Base-by-base conservation (phyloP, 1,140 invertebrate species). In the Medauroidea extradentata region DNA sequence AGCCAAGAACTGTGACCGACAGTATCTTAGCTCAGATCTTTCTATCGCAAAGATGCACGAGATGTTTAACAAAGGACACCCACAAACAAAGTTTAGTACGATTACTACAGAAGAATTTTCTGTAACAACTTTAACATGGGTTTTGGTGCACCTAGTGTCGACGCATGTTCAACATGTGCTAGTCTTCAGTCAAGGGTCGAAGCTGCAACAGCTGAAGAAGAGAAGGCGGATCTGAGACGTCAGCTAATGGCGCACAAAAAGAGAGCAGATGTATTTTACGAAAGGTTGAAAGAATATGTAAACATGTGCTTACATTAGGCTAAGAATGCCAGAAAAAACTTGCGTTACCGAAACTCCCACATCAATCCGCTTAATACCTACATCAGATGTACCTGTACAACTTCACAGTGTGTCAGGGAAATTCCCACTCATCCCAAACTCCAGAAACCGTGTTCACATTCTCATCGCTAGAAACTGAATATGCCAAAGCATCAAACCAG, bases 351-450 rank as follows among this genome's bases (percentile, higher is more conserved):
- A 3, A 2, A 25, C 49, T 23, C 24, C 7, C 7, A 18, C 0
- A 51, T 51, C 2, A 51, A 51, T 0, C 49, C 19, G 7, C 3
- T 14, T 51, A 51, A 1, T 25, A 2, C 7, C 49, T 51, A 3
- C 49, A 3, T 51, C 2, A 51, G 19, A 51, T 51, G 7, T 25
- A 51, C 24, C 49, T 51, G 13, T 51, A 51, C 7, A 51, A 51
- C 49, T 51, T 51, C 49, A 34, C 29, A 2, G 24, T 27, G 49
- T 25, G 49, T 1, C 24, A 25, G 19, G 9, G 49, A 2, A 19
- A 51, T 51, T 51, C 49, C 1, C 49, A 51, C 49, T 51, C 11
- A 24, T 23, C 49, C 49, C 49, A n/a, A n/a, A n/a, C n/a, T n/a
- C n/a, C n/a, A n/a, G n/a, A n/a, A n/a, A n/a, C n/a, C n/a, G n/a